Evolutionary conservation across 2,113 vertebrate species (phyloP).

Genomic region (Chionodraco myersi): DNA sequence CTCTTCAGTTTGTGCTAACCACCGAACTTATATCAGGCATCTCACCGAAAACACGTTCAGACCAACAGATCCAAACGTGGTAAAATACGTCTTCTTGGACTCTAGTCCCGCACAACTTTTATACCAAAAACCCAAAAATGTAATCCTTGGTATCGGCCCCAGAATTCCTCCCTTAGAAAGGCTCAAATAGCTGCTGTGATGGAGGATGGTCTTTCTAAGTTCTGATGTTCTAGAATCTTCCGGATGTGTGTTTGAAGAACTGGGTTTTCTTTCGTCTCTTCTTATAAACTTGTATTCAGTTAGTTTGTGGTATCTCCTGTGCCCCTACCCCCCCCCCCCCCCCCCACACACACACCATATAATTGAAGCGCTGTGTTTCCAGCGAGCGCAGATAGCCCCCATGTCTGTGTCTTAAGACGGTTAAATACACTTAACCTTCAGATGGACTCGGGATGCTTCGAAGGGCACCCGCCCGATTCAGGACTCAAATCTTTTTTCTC

Average conservation of each 20-base stretch:
- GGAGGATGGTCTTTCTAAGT: background rate
- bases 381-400: slow-evolving; percentile 60
- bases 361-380: slow-evolving; percentile 51
- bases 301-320: slow-evolving; percentile 32
- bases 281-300: slow-evolving; percentile 14
- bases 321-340: slow-evolving; percentile 2
- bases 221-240: background rate
- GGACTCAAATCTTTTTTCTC: slow-evolving; percentile 72
- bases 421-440: slow-evolving; percentile 81
- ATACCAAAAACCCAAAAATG: too few species aligned
- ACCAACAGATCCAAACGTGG: too few species aligned
- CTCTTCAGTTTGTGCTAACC: too few species aligned
- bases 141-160: too few species aligned
- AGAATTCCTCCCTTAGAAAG: too few species aligned
- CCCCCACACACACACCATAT: slow-evolving; percentile 10
- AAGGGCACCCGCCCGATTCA: slow-evolving; percentile 63
- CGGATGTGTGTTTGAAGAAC: background rate
- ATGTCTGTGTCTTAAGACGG: slow-evolving; percentile 70
- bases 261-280: background rate
- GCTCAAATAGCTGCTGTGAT: too few species aligned
- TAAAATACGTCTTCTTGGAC: too few species aligned
- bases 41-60: too few species aligned
- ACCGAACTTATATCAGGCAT: too few species aligned
- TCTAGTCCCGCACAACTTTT: too few species aligned
- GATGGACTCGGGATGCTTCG: slow-evolving; percentile 48